These are phyloP conservation scores for Bubo blakistoni DNA, from an alignment of 2,113 vertebrate species.

Conservation along the genomic window DNA sequence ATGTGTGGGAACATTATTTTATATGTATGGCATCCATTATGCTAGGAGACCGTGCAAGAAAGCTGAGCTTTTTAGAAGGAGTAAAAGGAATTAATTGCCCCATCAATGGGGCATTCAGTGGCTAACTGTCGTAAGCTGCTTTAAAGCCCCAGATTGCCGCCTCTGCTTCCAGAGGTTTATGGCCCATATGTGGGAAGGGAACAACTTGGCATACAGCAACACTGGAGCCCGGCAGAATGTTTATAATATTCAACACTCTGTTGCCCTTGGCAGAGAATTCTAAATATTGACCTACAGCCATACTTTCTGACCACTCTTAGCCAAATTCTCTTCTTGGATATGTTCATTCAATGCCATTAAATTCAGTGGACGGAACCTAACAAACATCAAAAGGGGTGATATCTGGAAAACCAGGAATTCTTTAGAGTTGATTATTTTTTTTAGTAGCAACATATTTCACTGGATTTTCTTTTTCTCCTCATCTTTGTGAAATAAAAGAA, in stretches of 20 bases:
- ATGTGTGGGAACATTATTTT: background rate
- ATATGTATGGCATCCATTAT: background rate
- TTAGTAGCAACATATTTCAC: background rate
- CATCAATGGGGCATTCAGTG: background rate
- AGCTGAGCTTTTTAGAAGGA: background rate
- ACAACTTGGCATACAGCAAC: background rate
- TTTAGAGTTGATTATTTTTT: background rate
- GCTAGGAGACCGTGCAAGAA: background rate
- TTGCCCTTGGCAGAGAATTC: constrained; percentile 18
- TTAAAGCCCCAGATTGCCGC: background rate
- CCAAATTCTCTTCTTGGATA: background rate
- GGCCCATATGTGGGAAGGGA: background rate
- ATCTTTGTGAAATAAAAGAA: background rate
- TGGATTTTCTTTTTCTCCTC: background rate
- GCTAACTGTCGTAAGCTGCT: background rate
- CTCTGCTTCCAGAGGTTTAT: background rate
- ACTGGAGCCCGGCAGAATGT: background rate
- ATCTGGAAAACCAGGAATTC: background rate
- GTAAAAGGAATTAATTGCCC: background rate
- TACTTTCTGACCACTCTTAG: background rate
- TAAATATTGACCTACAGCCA: background rate
- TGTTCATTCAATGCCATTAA: fast-evolving
- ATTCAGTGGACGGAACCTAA: background rate
- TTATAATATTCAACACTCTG: background rate
- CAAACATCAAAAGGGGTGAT: background rate